Conservation (phyloP, 2,113 vertebrate species). For the Sapajus apella region DNA sequence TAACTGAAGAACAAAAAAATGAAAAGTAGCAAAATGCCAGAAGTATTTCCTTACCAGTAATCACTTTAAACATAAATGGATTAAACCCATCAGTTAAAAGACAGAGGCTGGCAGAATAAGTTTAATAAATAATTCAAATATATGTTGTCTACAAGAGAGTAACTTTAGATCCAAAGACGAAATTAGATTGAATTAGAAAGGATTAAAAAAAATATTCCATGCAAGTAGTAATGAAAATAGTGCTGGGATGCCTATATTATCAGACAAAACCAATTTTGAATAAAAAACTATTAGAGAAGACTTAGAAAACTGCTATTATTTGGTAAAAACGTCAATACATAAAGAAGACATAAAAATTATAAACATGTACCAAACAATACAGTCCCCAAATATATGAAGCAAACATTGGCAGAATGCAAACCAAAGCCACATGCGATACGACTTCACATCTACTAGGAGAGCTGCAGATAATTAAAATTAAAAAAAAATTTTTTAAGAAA, state of each 20-base stretch:
- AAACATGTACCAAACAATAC: background rate
- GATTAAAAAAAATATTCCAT: background rate
- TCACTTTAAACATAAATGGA: background rate
- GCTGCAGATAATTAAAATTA: too few relatives aligned
- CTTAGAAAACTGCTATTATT: background rate
- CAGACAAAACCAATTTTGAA: background rate
- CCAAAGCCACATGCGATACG: background rate
- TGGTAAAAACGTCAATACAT: background rate
- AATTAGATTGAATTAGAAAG: background rate
- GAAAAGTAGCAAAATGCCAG: background rate
- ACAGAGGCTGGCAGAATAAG: background rate
- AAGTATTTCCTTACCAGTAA: background rate
- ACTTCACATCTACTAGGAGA: background rate
- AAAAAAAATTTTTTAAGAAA: background rate
- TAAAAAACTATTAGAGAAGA: background rate
- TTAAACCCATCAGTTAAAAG: slow-evolving; percentile 16
- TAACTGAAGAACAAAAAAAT: background rate
- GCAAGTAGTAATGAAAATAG: background rate
- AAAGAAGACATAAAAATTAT: background rate
- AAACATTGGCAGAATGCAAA: background rate
- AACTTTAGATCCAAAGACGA: background rate
- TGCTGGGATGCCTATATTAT: background rate
- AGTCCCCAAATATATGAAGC: background rate
- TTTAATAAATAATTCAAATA: background rate
- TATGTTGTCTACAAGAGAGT: background rate